Conservation (phyloP, 2,113 vertebrate genomes). For the Festucalex cinctus region DNA sequence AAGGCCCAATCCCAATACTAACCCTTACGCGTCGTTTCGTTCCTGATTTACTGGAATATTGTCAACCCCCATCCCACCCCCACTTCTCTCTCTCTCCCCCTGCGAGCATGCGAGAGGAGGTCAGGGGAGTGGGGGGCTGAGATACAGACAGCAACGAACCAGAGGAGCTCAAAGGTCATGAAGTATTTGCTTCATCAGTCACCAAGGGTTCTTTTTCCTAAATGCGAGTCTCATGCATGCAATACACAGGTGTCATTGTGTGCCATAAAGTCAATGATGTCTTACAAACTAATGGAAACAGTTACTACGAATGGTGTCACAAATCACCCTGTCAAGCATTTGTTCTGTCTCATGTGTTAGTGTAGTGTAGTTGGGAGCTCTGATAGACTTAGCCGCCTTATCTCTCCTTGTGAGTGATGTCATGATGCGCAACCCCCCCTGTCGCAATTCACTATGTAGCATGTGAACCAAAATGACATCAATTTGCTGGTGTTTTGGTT, state of each 20-base stretch:
- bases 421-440: neutral
- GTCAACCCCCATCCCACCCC: neutral
- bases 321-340: too few relatives aligned
- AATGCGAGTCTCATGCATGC: neutral
- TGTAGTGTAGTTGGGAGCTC: neutral
- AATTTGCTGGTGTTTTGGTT: neutral
- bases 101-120: constrained; percentile 7
- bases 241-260: neutral
- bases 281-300: too few relatives aligned
- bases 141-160: constrained; percentile 13
- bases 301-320: too few relatives aligned
- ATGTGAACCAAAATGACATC: neutral
- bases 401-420: neutral
- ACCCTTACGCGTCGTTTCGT: too few relatives aligned
- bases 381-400: neutral
- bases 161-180: constrained; percentile 23
- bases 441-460: neutral
- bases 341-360: too few relatives aligned
- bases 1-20: neutral
- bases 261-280: neutral
- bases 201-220: neutral
- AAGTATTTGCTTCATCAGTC: constrained; percentile 10
- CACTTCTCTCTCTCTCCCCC: constrained; percentile 2
- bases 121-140: neutral
- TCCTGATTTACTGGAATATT: constrained; percentile 46